Conservation (phyloP, 2,797 vertebrate genomes). For the Melanotaenia trifasciata region DNA sequence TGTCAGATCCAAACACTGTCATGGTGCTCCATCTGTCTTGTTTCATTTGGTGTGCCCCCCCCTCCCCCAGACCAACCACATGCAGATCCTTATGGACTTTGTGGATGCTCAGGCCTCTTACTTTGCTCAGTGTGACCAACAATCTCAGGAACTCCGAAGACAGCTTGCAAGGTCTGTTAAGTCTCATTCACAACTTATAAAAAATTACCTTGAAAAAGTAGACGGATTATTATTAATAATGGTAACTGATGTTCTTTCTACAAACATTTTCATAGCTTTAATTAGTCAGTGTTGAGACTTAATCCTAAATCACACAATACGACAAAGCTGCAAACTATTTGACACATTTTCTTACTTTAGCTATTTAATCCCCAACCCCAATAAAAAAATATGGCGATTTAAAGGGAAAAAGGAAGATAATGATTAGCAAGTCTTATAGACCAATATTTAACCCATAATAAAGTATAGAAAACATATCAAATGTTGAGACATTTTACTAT, state of each 20-base stretch:
- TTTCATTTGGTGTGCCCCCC: background rate
- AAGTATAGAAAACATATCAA: too few species aligned
- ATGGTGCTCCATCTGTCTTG: background rate
- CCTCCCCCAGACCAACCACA: conserved; percentile 88
- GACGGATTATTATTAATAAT: background rate
- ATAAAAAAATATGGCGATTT: background rate
- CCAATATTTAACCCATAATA: too few species aligned
- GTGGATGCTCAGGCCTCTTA: conserved; percentile 94
- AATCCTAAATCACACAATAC: too few species aligned
- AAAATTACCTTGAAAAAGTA: background rate
- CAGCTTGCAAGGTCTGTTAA: conserved; percentile 91
- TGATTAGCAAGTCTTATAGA: too few species aligned
- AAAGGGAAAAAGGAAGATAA: too few species aligned
- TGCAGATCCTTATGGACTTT: conserved; percentile 93
- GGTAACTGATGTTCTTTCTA: background rate
- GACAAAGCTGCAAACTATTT: background rate
- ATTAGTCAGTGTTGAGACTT: too few species aligned
- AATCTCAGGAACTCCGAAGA: conserved; percentile 92
- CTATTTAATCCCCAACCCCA: background rate
- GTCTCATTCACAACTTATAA: background rate
- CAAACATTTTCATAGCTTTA: too few species aligned
- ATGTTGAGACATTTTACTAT: too few species aligned
- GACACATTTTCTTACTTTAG: background rate
- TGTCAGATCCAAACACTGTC: background rate
- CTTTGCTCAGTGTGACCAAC: conserved; percentile 93